These are phyloP conservation scores for Drosophila colorata DNA, from an alignment of 2,888 invertebrate species.

Conservation along the genomic window DNA sequence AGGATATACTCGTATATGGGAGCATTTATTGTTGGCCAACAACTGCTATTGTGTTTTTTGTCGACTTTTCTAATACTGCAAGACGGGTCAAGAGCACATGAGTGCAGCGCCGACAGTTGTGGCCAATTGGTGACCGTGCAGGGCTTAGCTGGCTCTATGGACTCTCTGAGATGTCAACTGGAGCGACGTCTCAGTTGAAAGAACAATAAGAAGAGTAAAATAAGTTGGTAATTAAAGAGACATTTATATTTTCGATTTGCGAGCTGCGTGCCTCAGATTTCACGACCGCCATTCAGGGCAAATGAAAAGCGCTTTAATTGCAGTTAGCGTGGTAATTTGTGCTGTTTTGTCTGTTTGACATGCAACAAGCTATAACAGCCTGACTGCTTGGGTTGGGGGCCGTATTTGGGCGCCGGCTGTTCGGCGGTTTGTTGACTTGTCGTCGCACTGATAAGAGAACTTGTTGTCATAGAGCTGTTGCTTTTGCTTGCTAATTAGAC, in stretches of 20 bases:
- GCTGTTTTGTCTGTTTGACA: constrained; percentile 21
- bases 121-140: constrained; percentile 18
- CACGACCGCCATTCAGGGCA: neutral
- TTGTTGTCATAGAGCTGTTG: neutral
- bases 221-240: too few relatives aligned
- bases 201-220: too few relatives aligned
- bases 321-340: constrained; percentile 21
- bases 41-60: neutral
- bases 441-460: constrained; percentile 28
- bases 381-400: constrained; percentile 4
- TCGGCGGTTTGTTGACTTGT: constrained; percentile 10
- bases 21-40: constrained; percentile 3
- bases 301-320: constrained; percentile 14
- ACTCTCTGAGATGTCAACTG: neutral
- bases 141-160: constrained; percentile 12
- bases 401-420: constrained; percentile 18
- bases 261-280: too few relatives aligned
- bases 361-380: constrained; percentile 34
- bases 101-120: constrained; percentile 16
- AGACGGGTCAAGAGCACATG: constrained; percentile 17
- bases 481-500: constrained; percentile 35
- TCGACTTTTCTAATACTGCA: neutral
- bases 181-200: too few relatives aligned
- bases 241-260: too few relatives aligned
- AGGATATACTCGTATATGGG: constrained; percentile 3